Conservation (phyloP, 2,888 invertebrate genomes). For the Heteromyza rotundicornis region DNA sequence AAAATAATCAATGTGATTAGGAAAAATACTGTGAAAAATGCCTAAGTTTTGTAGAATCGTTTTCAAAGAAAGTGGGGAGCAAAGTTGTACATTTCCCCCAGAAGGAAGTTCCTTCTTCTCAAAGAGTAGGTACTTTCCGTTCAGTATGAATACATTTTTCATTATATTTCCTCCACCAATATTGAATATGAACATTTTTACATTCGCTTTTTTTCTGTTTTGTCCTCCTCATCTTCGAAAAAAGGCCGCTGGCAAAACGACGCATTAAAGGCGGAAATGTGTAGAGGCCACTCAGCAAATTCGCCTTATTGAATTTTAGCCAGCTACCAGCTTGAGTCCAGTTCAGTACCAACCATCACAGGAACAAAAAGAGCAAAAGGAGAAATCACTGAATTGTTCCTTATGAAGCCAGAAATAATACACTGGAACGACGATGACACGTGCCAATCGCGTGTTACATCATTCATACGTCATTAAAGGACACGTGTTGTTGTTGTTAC, state of each 20-base stretch:
- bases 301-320: conserved; percentile 27
- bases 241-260: conserved; percentile 24
- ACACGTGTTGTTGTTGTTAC: too few relatives aligned
- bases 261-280: conserved; percentile 30
- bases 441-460: conserved; percentile 63
- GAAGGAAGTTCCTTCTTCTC: too few relatives aligned
- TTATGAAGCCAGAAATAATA: conserved; percentile 34
- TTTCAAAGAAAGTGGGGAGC: too few relatives aligned
- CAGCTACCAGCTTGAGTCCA: background rate
- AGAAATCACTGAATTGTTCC: conserved; percentile 23
- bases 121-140: too few relatives aligned
- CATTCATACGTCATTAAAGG: conserved; percentile 64
- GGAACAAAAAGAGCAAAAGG: background rate
- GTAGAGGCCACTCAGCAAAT: conserved; percentile 38
- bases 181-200: too few relatives aligned
- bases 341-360: background rate
- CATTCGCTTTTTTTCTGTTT: too few relatives aligned
- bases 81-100: too few relatives aligned
- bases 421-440: conserved; percentile 44
- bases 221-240: background rate
- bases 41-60: too few relatives aligned
- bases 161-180: too few relatives aligned
- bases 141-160: too few relatives aligned
- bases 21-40: too few relatives aligned
- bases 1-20: too few relatives aligned